Evolutionary conservation across 2,797 vertebrate genomes (phyloP), one percentile per base, ranked within the genome.

Genomic region (Poeciliopsis paucimaculata): DNA sequence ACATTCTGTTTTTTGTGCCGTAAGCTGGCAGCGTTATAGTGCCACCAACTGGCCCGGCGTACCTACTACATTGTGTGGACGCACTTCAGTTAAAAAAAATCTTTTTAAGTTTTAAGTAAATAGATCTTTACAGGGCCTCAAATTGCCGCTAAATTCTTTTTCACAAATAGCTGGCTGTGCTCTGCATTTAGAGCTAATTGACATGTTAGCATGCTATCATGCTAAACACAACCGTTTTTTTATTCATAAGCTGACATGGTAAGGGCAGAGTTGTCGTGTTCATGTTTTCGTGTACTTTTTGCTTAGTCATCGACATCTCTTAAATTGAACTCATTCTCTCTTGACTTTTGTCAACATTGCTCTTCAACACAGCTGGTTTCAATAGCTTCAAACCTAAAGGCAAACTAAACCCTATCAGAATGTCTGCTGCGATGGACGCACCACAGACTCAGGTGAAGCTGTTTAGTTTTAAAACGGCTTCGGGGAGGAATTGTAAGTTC

Each of bases 181-280:
- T 74, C 49, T 79, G 20, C 75, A 68, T 75, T 72, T 34, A 49
- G 16, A 62, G 77, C 39, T 26, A 73, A 75, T 13, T 28, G 45
- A 55, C 62, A 74, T 60, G 16, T 73, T 72, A 72, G 49, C 73
- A 81, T 49, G 75, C 74, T 72, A 26, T 49, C 46, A 78, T 36
- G 15, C 41, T 20, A 28, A 62, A 31, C 62, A 68, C 13, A n/a
- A 13, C 39, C 8, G 16, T 47, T 70, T 36, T n/a, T 49, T 41
- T 53, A 36, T 75, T 83, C 2, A 81, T 72, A 71, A 75, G 46
- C 55, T 46, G 39, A 64, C 45, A 20, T 57, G 31, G 47, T 26
- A 28, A 55, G 45, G 2, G 28, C 45, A 66, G 47, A 79, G 76
- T 47, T 76, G 47, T 47, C 28, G 51, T n/a, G 16, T 73, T 74